Evolutionary conservation across 2,113 vertebrate species (phyloP), one percentile per base, ranked within the genome.

Genomic region (Salvelinus alpinus): DNA sequence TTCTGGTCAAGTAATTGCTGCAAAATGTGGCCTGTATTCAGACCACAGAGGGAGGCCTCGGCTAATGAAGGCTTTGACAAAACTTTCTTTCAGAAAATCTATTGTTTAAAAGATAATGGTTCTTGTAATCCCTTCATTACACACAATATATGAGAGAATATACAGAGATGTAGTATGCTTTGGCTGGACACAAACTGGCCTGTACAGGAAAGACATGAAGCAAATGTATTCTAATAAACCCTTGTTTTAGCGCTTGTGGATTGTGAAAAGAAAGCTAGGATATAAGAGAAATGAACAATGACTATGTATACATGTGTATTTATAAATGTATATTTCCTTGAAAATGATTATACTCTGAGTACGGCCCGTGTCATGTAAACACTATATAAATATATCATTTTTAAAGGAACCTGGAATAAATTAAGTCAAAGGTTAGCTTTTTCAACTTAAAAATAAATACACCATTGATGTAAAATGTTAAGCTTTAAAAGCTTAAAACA

Each of bases 1-100:
- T 94, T 94, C 93, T 94, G 94, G 92, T 92, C 92, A 94, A 95
- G 94, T 96, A 96, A 96, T 97, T 96, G 95, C 95, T 94, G 94
- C 1, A 94, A 96, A 96, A 95, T 93, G 93, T 93, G 91, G 91
- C 93, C 92, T 88, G 90, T 89, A 92, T 90, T 92, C 91, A 89
- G 84, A 86, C 89, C 91, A 87, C 92, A 92, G 93, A 91, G 91
- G 91, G 92, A 93, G 92, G 94, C 88, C 93, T 88, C 90, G 91
- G 90, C 88, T 93, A 93, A 94, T 91, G 88, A 94, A 88, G 90
- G 92, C 91, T 91, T 91, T 87, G 79, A 93, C 93, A 94, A 92
- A 92, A 94, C 91, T 93, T 94, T 91, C 93, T 94, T 94, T 95
- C 92, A 94, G 92, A 92, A 92, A 94, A 91, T 89, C 85, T 93